Percentiles rank a stretch among this genome's conserved stretches.
These are phyloP conservation scores for Drosophila kanekoi DNA, from an alignment of 2,888 invertebrate genomes.

Conservation along the genomic window DNA sequence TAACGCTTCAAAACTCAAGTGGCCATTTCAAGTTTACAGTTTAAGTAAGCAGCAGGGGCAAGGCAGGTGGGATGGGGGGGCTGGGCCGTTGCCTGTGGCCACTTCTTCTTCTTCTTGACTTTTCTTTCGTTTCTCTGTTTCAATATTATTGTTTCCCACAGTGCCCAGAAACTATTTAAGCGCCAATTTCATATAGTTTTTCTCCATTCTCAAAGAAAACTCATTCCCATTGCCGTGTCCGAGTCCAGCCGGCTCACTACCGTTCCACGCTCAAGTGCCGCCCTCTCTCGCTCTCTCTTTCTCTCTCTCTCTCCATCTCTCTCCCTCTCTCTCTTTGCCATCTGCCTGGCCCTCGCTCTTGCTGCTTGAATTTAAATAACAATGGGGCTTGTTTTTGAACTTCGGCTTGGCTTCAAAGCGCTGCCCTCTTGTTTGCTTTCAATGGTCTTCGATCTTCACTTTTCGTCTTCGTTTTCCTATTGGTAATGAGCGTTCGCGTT, in stretches of 20 bases:
- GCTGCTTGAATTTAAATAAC: constrained; percentile 74
- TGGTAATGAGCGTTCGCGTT: constrained; percentile 68
- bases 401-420: constrained; percentile 78
- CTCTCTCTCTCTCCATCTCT: not conserved
- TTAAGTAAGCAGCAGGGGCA: constrained; percentile 53
- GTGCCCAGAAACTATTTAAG: constrained; percentile 81
- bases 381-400: constrained; percentile 51
- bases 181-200: constrained; percentile 80
- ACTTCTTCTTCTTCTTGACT: constrained; percentile 1
- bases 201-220: constrained; percentile 27
- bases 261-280: constrained; percentile 21
- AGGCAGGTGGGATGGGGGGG: constrained; percentile 16
- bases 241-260: constrained; percentile 24
- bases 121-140: constrained; percentile 45
- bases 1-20: constrained; percentile 83
- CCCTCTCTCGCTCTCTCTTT: constrained; percentile 3
- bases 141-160: constrained; percentile 81
- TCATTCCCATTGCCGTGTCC: constrained; percentile 16
- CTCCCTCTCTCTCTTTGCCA: not conserved
- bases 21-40: constrained; percentile 80
- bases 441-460: constrained; percentile 28
- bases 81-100: constrained; percentile 54
- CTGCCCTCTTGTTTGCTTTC: constrained; percentile 44
- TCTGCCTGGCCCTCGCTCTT: constrained; percentile 11
- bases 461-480: constrained; percentile 49